Evolutionary conservation across 2,888 invertebrate species (phyloP).

Genomic region (Malachius bipustulatus): DNA sequence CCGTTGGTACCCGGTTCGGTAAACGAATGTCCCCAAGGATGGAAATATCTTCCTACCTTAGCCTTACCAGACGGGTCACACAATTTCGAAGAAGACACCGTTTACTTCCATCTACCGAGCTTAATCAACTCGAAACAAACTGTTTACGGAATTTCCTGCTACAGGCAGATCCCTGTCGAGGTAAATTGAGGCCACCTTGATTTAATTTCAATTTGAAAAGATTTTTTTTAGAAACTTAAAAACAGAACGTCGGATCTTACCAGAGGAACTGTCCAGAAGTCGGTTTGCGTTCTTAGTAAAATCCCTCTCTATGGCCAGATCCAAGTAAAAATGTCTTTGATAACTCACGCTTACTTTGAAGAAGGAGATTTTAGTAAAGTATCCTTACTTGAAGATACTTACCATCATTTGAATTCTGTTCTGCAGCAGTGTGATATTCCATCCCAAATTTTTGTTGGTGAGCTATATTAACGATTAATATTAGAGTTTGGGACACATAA

Average conservation of each 20-base stretch:
- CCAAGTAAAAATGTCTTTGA: constrained; percentile 88
- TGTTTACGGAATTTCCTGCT: constrained; percentile 94
- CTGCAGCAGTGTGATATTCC: constrained; percentile 48
- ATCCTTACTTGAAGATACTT: constrained; percentile 80
- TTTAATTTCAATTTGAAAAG: too few species aligned
- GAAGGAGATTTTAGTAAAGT: constrained; percentile 88
- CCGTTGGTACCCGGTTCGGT: constrained; percentile 64
- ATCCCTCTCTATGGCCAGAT: constrained; percentile 89
- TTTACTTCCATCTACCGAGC: constrained; percentile 92
- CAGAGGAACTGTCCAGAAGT: constrained; percentile 94
- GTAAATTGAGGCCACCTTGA: too few species aligned
- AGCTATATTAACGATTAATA: too few species aligned
- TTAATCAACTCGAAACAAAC: constrained; percentile 70
- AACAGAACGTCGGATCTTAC: constrained; percentile 92
- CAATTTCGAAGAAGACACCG: constrained; percentile 88
- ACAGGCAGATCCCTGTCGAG: constrained; percentile 91
- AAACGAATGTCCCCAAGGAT: constrained; percentile 77
- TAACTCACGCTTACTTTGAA: constrained; percentile 94
- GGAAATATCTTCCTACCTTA: constrained; percentile 93
- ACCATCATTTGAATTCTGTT: constrained; percentile 80
- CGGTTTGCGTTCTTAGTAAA: constrained; percentile 87
- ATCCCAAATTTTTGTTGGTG: constrained; percentile 58
- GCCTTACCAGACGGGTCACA: constrained; percentile 98
- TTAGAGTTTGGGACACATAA: too few species aligned
- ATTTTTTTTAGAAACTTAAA: constrained; percentile 75